These are phyloP conservation scores for Drosophila parabipectinata DNA, from an alignment of 1,140 invertebrate species.

Conservation along the genomic window DNA sequence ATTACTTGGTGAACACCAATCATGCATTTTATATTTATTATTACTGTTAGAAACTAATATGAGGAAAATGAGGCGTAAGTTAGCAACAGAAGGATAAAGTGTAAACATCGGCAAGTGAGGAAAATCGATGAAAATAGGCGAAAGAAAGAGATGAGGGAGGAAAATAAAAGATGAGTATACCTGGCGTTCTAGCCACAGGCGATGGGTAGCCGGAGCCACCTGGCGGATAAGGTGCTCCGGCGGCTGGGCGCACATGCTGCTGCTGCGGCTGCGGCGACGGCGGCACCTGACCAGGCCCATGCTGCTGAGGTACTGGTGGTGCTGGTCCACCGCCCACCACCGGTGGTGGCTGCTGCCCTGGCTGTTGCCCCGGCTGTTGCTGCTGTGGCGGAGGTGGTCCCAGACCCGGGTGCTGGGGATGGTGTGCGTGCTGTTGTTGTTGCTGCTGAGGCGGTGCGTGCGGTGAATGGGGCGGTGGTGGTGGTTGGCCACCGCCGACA, in stretches of 20 bases:
- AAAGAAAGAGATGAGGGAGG: constrained; percentile 47
- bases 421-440: constrained; percentile 29
- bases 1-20: background rate
- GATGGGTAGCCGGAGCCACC: constrained; percentile 81
- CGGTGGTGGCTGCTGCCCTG: constrained; percentile 40
- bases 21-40: constrained; percentile 11
- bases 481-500: constrained; percentile 26
- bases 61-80: constrained; percentile 4
- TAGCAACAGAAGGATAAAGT: constrained; percentile 21
- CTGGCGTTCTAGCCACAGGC: constrained; percentile 84
- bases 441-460: constrained; percentile 56
- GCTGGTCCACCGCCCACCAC: constrained; percentile 3
- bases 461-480: constrained; percentile 71
- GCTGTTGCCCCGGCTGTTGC: constrained; percentile 35
- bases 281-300: constrained; percentile 48
- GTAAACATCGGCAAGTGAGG: constrained; percentile 22
- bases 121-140: constrained; percentile 21
- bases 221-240: constrained; percentile 83
- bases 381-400: constrained; percentile 29
- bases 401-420: constrained; percentile 45
- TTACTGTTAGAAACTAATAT: constrained; percentile 17
- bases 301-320: constrained; percentile 48
- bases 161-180: constrained; percentile 75
- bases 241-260: constrained; percentile 77
- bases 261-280: constrained; percentile 63